Evolutionary conservation across 2,113 vertebrate species (phyloP).

Genomic region (Paramormyrops kingsleyae): DNA sequence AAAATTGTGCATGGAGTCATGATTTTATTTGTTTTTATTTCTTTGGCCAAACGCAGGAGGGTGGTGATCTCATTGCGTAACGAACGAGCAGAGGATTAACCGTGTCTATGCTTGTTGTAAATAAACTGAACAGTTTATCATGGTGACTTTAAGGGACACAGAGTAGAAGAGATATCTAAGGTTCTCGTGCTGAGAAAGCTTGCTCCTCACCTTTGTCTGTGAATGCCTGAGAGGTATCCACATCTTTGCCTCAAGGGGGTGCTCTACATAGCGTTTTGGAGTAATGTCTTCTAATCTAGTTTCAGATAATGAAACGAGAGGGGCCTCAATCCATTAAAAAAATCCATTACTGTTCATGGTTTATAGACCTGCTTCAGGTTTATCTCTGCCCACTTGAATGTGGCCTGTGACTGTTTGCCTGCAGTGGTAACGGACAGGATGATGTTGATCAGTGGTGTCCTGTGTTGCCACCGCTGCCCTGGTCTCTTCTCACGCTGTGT

Average conservation of each 20-base stretch:
- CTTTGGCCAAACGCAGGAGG: neutral
- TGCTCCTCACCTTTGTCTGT: neutral
- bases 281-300: neutral
- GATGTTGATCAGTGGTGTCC: neutral
- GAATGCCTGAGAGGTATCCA: neutral
- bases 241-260: neutral
- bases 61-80: neutral
- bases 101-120: neutral
- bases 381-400: neutral
- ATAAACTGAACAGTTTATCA: neutral
- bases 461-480: neutral
- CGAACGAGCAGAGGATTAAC: neutral
- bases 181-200: neutral
- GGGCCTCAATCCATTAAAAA: neutral
- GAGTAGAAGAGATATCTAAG: neutral
- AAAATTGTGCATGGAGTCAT: neutral
- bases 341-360: neutral
- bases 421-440: too few species aligned
- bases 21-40: neutral
- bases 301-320: neutral
- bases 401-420: neutral
- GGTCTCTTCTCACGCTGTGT: neutral
- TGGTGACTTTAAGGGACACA: neutral
- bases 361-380: neutral
- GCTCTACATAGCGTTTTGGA: neutral